Percentiles rank a stretch among this genome's conserved stretches.
Evolutionary conservation across 2,888 invertebrate genomes (phyloP).

Genomic region (Orthonychiurus folsomi): DNA sequence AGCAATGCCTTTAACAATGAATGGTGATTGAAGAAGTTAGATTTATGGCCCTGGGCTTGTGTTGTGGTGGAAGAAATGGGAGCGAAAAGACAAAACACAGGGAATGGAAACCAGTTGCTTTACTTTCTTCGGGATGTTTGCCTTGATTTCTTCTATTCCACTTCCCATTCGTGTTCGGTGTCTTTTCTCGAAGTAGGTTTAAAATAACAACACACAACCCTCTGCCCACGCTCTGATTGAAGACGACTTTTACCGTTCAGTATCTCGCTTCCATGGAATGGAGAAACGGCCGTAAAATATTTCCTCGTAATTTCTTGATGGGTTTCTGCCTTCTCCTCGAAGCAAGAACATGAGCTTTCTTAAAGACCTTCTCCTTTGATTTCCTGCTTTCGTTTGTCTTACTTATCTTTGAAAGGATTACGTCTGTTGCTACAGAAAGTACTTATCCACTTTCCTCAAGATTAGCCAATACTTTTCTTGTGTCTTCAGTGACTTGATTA

Average conservation of each 20-base stretch:
- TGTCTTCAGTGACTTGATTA: too few species aligned
- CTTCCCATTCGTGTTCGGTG: too few species aligned
- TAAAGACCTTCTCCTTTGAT: background rate
- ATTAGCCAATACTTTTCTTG: background rate
- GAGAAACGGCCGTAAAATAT: too few species aligned
- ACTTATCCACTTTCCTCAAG: background rate
- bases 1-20: background rate
- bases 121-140: background rate
- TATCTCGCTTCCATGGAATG: background rate
- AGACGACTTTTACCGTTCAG: too few species aligned
- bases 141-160: background rate
- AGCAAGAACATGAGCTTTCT: background rate
- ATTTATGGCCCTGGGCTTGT: too few species aligned
- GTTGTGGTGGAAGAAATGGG: too few species aligned
- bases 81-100: background rate
- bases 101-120: slow-evolving; percentile 1
- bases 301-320: background rate
- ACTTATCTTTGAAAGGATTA: background rate
- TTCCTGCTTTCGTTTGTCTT: background rate
- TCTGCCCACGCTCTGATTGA: too few species aligned
- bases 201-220: too few species aligned
- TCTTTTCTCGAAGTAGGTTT: too few species aligned
- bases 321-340: too few species aligned
- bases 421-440: background rate
- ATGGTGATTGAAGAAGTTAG: background rate